Conservation (phyloP, 2,888 invertebrate species). For the Hemithea aestivaria region DNA sequence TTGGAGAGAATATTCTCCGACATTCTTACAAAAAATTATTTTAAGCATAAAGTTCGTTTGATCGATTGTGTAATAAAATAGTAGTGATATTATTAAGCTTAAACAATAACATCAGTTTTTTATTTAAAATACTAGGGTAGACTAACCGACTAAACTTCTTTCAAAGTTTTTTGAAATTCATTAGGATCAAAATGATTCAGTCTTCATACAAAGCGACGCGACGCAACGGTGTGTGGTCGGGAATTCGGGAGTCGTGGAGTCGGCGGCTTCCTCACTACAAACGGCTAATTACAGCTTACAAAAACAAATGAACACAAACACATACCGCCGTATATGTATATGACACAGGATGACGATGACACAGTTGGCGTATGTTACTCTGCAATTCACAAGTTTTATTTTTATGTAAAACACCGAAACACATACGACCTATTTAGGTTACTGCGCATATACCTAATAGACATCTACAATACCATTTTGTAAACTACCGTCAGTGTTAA, state of each 20-base stretch:
- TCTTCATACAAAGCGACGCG: constrained; percentile 19
- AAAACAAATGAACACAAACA: constrained; percentile 34
- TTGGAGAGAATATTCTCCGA: too few species aligned
- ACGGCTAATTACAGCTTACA: constrained; percentile 47
- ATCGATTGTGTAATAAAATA: too few species aligned
- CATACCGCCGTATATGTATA: constrained; percentile 16
- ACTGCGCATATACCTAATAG: too few species aligned
- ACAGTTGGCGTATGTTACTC: constrained; percentile 11
- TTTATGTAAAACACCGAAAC: not conserved
- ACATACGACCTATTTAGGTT: too few species aligned
- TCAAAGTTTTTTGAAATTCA: not conserved
- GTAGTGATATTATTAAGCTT: too few species aligned
- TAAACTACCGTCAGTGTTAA: too few species aligned
- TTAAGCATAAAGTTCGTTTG: too few species aligned
- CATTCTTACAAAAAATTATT: too few species aligned
- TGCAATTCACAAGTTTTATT: not conserved
- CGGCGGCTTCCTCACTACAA: constrained; percentile 48
- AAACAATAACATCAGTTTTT: too few species aligned
- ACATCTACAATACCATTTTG: too few species aligned
- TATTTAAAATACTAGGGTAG: too few species aligned
- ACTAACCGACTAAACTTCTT: too few species aligned
- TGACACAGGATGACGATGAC: constrained; percentile 19
- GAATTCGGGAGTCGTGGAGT: constrained; percentile 45
- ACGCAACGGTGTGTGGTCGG: constrained; percentile 53
- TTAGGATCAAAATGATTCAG: constrained; percentile 34